Evolutionary conservation across 2,113 vertebrate genomes (phyloP).

Genomic region (Seriola dumerili): DNA sequence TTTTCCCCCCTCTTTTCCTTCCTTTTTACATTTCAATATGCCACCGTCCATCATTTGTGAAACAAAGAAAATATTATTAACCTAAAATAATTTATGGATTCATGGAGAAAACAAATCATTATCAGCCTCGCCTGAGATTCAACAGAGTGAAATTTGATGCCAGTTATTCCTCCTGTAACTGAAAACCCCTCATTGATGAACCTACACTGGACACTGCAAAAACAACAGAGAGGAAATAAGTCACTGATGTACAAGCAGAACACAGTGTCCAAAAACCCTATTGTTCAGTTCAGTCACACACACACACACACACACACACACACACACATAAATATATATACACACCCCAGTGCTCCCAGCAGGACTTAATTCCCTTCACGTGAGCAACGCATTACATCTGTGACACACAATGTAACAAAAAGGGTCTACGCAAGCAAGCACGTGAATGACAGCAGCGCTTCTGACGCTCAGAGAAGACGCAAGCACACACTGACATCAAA

Average conservation of each 20-base stretch:
- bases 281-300: constrained; percentile 16
- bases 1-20: neutral
- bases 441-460: constrained; percentile 75
- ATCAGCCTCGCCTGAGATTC: neutral
- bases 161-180: neutral
- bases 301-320: neutral
- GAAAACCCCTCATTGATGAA: neutral
- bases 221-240: neutral
- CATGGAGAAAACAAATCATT: neutral
- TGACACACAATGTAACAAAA: constrained; percentile 48
- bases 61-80: neutral
- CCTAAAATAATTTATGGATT: neutral
- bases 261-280: neutral
- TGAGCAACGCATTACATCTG: constrained; percentile 49
- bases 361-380: constrained; percentile 47
- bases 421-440: constrained; percentile 80
- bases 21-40: neutral
- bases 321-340: neutral
- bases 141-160: neutral
- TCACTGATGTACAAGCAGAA: no score
- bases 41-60: neutral
- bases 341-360: constrained; percentile 29
- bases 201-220: neutral
- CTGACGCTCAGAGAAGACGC: constrained; percentile 75
- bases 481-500: constrained; percentile 38